Evolutionary conservation across 2,113 vertebrate genomes (phyloP), one percentile per base, ranked within the genome.

Genomic region (Phylloscopus trochiloides): DNA sequence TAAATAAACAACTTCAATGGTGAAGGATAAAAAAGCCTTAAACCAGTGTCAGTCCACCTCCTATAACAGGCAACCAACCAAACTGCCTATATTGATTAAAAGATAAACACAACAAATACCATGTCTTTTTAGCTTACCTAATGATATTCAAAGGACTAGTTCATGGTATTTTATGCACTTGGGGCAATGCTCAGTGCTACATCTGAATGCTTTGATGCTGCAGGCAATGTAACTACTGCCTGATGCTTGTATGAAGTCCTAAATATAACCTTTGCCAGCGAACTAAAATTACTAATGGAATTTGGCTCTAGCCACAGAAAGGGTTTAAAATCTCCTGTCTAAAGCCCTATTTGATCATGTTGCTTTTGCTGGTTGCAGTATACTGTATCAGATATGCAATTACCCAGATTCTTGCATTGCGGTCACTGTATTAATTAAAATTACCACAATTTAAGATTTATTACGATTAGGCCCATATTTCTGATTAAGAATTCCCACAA

Each of bases 281-380:
- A 84, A 96, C 95, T 97, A 96, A 95, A 96, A 95, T 94, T 96
- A 94, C 94, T 74, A 78, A 84, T 45, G 84, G 95, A 96, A 96
- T 92, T 95, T 97, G 94, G 95, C 92, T 95, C 93, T 95, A 87
- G 89, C 68, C 57, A 91, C 80, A 92, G 94, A 96, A 96, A 47
- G 89, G 83, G 31, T 91, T 95, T 96, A 88, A 94, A 95, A 94
- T 86, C 94, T 92, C 92, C 78, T 43, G 42, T 93, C 86, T 71
- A 90, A 96, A 88, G 92, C 79, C 55, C 54, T 78, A 34, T 95
- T 97, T 91, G 94, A 96, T 94, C 94, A 75, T 87, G 91, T 94
- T 92, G 72, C 91, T 42, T 78, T 81, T 57, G 80, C 86, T 84
- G 43, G 68, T 81, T 67, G 79, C 48, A 75, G 68, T 75, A 84